Base-by-base conservation (phyloP, 1,140 invertebrate species). In the Paraescarpia echinospica region DNA sequence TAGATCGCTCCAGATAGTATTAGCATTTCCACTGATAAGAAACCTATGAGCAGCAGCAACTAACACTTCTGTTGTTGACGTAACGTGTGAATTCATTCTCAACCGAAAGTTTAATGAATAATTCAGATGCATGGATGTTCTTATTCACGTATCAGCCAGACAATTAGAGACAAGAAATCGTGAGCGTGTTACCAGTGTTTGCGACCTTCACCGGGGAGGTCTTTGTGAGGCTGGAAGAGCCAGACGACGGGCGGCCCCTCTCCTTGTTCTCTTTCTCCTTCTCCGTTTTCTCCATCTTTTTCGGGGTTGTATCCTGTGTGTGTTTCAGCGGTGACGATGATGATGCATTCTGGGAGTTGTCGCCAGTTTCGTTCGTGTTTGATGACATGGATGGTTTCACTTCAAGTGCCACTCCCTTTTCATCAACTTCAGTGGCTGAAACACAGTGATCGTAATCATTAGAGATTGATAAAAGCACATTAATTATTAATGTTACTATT, bases 291-390 rank as follows among this genome's bases (percentile, higher is more conserved):
- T 77, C 59, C 59, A 77, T 77, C 59, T 77, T 77, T 77, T 77
- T 77, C 22, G 59, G 59, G 59, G 59, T 77, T 27, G 59, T 77
- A 77, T 77, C 59, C 59, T 77, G 59, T 77, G 59, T 18, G 22
- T 77, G 59, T 77, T 31, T 77, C 59, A 77, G 59, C 27, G 59
- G 59, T 77, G 59, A 77, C 22, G 59, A 77, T 77, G 59, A 77
- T 77, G 59, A 77, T 77, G 59, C 59, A 77, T 77, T 77, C 59
- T 77, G 59, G 59, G 59, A 77, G 59, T 77, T 77, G 59, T 77
- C 59, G 59, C 59, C 59, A 27, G 59, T 77, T 77, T 77, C 59
- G 27, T 77, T 77, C 22, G 59, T 77, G 59, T 77, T 6, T 77
- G 59, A 77, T 41, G 41, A 41, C 41, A 41, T 41, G 41, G 41